Evolutionary conservation across 2,113 vertebrate genomes (phyloP), one percentile per base, ranked within the genome.

Genomic region (Dinomys branickii): DNA sequence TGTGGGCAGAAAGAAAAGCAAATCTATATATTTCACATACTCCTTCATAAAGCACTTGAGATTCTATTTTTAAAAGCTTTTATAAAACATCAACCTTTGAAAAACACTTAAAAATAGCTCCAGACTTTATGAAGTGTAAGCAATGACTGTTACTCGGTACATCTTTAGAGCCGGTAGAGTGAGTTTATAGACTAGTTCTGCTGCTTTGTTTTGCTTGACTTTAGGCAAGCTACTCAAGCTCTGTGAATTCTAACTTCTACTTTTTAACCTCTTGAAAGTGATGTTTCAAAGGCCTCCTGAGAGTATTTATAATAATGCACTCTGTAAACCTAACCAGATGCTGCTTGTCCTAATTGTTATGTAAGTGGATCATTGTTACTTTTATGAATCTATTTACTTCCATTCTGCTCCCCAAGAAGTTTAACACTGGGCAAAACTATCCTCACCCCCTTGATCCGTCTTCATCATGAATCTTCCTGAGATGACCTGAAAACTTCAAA

Each of bases 61-160:
- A 86, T 77, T 71, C 20, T 91, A 41, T 71, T 83, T 93, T 78
- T 78, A 7, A n/a, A 81, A n/a, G 7, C 87, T 83, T 91, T 81
- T 59, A 50, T 56, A 17, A 95, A 83, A 88, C 83, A 84, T 61
- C 19, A 30, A 41, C 81, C 35, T 85, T 91, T 92, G 35, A 65
- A 80, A 58, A 67, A 63, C 63, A 87, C 81, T 50, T 88, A 1
- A 41, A 41, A 83, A 87, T 91, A 35, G 73, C 35, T 3, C 28
- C 41, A 75, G 22, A 5, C n/a, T 80, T 63, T n/a, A 47, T 50
- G 50, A 10, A 56, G 11, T 2, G 4, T 11, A 71, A n/a, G 7
- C 22, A 71, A 22, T 78, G 35, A 78, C 54, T 84, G 5, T 24
- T 80, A 41, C 17, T n/a, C 50, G 33, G 75, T 63, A 59, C 9